Conservation (phyloP, 2,888 invertebrate genomes). For the Drosophila peninsularis region DNA sequence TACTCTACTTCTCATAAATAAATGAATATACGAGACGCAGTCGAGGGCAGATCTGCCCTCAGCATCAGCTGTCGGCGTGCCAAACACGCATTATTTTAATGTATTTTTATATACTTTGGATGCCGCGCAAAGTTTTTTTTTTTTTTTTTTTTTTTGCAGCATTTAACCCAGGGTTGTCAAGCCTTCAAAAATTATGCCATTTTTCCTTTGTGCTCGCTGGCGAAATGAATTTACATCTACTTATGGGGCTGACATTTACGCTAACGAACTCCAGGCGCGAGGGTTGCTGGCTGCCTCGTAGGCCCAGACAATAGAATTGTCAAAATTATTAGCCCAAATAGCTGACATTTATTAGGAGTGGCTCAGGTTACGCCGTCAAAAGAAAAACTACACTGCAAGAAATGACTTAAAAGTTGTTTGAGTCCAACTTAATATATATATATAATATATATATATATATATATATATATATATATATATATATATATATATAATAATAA, state of each 20-base stretch:
- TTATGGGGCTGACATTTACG: conserved; percentile 30
- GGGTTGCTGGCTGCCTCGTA: conserved; percentile 7
- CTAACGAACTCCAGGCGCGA: conserved; percentile 4
- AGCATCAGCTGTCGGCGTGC: conserved; percentile 79
- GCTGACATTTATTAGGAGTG: conserved; percentile 76
- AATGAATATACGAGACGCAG: conserved; percentile 61
- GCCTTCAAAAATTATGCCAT: conserved; percentile 62
- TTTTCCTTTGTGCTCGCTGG: conserved; percentile 55
- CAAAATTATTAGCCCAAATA: conserved; percentile 79
- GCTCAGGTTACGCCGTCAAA: conserved; percentile 42
- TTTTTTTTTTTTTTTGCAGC: too few species aligned
- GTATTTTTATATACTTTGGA: conserved; percentile 72
- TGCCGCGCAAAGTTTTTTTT: conserved; percentile 44
- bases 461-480: neutral
- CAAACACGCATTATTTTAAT: conserved; percentile 82
- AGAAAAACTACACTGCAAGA: conserved; percentile 24
- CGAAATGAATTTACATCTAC: conserved; percentile 49
- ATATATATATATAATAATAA: too few species aligned
- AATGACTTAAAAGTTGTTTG: too few species aligned
- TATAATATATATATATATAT: too few species aligned
- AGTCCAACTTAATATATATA: too few species aligned
- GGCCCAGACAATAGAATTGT: conserved; percentile 72
- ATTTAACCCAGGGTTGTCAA: conserved; percentile 56
- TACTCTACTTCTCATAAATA: conserved; percentile 60
- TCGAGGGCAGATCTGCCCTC: conserved; percentile 21